Percentiles rank a stretch among this genome's conserved stretches.
Conservation (phyloP, 2,113 vertebrate species). For the Speoplatyrhinus poulsoni region DNA sequence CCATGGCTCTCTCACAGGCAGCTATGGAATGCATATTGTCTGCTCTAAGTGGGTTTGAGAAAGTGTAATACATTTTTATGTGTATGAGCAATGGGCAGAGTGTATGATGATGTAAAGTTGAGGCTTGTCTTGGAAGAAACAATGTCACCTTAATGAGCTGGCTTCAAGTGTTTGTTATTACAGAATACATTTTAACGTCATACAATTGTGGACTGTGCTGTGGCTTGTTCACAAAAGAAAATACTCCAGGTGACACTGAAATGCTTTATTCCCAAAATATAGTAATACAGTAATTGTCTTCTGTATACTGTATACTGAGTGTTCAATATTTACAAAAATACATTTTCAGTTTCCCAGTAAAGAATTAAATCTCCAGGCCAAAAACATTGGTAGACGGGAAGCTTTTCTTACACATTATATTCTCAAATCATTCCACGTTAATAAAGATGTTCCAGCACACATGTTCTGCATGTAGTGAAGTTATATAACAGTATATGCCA, state of each 20-base stretch:
- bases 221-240: constrained; percentile 70
- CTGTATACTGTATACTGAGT: too few species aligned
- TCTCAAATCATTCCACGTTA: not conserved
- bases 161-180: constrained; percentile 82
- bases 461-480: constrained; percentile 31
- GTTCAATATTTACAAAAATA: constrained; percentile 2
- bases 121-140: constrained; percentile 86
- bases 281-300: too few species aligned
- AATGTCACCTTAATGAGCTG: constrained; percentile 73
- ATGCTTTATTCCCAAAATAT: constrained; percentile 44
- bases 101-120: constrained; percentile 85
- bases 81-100: constrained; percentile 80
- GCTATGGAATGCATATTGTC: constrained; percentile 83
- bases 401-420: not conserved
- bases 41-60: constrained; percentile 80
- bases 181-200: constrained; percentile 80
- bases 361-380: not conserved
- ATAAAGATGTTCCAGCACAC: constrained; percentile 29
- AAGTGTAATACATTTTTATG: constrained; percentile 84
- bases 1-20: constrained; percentile 73
- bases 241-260: constrained; percentile 27
- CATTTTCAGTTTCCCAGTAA: not conserved
- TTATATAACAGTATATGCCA: constrained; percentile 19
- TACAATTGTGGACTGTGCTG: constrained; percentile 81
- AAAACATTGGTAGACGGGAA: constrained; percentile 2